Conservation (phyloP, 2,888 invertebrate genomes). For the Drosophila ezoana region DNA sequence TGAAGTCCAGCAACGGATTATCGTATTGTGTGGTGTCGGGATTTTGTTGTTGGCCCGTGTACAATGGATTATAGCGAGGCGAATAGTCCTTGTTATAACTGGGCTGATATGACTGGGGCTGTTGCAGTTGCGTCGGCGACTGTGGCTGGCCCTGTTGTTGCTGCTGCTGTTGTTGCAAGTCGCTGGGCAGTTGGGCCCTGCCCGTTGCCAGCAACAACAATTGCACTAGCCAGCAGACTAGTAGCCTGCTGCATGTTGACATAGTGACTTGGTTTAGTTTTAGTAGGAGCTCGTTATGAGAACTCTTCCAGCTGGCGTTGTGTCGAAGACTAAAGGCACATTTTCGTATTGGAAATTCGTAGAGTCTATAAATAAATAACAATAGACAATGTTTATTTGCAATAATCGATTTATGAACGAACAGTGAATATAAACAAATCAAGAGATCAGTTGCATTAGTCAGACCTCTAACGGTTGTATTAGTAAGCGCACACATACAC, state of each 20-base stretch:
- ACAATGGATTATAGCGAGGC: conserved; percentile 82
- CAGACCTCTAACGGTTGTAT: conserved; percentile 21
- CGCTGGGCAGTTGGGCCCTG: conserved; percentile 44
- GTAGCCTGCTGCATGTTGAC: conserved; percentile 38
- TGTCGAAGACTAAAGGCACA: conserved; percentile 70
- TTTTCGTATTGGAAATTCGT: conserved; percentile 50
- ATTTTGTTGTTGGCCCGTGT: conserved; percentile 72
- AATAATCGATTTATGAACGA: conserved; percentile 43
- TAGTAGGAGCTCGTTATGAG: conserved; percentile 21
- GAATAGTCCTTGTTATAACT: conserved; percentile 80
- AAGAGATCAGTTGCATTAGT: conserved; percentile 31
- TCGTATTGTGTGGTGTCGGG: conserved; percentile 74
- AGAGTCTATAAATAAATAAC: conserved; percentile 56
- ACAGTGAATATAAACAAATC: conserved; percentile 61
- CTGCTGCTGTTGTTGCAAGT: conserved; percentile 42
- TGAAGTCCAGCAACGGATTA: conserved; percentile 75
- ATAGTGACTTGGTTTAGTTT: conserved; percentile 53
- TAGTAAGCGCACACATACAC: conserved; percentile 36
- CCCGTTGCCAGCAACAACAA: conserved; percentile 47
- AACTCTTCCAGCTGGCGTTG: conserved; percentile 45
- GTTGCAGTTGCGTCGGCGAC: conserved; percentile 32
- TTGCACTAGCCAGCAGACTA: conserved; percentile 22
- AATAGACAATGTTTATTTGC: conserved; percentile 57
- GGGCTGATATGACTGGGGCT: conserved; percentile 72
- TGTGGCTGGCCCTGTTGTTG: conserved; percentile 34